These are phyloP conservation scores for Hypocryptadius cinnamomeus DNA, from an alignment of 2,113 vertebrate genomes.

Conservation along the genomic window DNA sequence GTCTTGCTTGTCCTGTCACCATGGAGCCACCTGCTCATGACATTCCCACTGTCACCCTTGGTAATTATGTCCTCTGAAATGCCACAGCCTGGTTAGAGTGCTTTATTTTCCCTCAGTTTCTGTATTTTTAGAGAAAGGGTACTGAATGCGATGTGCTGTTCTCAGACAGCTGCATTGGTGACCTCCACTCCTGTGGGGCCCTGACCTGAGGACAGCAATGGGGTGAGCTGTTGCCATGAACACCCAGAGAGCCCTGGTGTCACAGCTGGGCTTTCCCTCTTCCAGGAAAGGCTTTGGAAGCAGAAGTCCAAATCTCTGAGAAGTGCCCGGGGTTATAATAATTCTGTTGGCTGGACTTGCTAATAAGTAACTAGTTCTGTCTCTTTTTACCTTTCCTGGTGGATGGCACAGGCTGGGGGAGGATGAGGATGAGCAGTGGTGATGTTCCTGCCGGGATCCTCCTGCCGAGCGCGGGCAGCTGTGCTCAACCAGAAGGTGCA, in stretches of 20 bases:
- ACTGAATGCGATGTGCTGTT: neutral
- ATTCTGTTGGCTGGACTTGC: neutral
- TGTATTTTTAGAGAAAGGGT: neutral
- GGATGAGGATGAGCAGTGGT: rapidly evolving
- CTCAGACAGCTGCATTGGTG: neutral
- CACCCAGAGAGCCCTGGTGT: rapidly evolving
- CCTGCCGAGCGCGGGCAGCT: rapidly evolving
- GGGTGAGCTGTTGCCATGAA: neutral
- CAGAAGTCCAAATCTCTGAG: neutral
- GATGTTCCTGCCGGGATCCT: rapidly evolving
- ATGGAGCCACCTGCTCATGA: neutral
- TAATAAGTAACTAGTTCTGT: neutral
- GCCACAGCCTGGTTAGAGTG: neutral
- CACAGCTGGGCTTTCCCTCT: neutral
- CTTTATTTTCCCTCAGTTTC: neutral
- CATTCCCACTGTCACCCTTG: neutral
- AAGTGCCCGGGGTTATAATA: neutral
- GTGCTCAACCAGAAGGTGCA: neutral
- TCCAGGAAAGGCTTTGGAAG: neutral
- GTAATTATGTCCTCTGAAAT: neutral
- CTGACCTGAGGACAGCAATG: neutral
- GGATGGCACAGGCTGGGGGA: rapidly evolving
- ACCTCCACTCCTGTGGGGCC: neutral
- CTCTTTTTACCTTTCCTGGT: neutral
- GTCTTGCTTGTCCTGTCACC: neutral